Conservation (phyloP, 2,797 vertebrate genomes). For the Pipistrellus pygmaeus region DNA sequence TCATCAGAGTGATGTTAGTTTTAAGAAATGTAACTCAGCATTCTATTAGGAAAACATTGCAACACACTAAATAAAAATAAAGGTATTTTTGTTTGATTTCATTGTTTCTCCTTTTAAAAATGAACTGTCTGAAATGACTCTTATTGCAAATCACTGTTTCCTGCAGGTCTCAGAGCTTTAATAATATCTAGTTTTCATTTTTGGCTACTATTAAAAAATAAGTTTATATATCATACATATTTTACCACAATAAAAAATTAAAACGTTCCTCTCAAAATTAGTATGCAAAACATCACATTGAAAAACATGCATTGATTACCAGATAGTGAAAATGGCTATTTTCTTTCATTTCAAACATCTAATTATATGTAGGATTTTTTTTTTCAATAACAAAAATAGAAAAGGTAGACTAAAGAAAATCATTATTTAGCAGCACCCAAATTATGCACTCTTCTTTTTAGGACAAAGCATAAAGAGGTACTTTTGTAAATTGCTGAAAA, state of each 20-base stretch:
- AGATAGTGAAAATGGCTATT: neutral
- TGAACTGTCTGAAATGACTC: neutral
- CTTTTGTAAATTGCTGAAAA: neutral
- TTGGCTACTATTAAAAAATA: slow-evolving; percentile 37
- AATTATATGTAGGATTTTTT: neutral
- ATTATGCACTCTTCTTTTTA: neutral
- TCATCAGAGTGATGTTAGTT: neutral
- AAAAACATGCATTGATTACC: neutral
- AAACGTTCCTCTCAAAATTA: neutral
- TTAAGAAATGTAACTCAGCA: slow-evolving; percentile 4
- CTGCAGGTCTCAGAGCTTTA: neutral
- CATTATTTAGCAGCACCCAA: neutral
- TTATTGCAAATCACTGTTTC: neutral
- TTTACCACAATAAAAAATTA: neutral
- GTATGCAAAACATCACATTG: neutral
- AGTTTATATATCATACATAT: neutral
- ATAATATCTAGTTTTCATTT: slow-evolving; percentile 30
- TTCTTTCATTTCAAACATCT: neutral
- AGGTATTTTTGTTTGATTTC: neutral
- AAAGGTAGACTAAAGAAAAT: neutral
- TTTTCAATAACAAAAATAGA: neutral
- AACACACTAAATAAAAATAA: neutral
- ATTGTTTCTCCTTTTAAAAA: neutral
- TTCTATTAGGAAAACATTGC: neutral
- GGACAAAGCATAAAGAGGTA: neutral